Evolutionary conservation across 53 echinoderm and acorn worm genomes (phyloP), one percentile per base, ranked within the genome.

Genomic region (Crossaster papposus): DNA sequence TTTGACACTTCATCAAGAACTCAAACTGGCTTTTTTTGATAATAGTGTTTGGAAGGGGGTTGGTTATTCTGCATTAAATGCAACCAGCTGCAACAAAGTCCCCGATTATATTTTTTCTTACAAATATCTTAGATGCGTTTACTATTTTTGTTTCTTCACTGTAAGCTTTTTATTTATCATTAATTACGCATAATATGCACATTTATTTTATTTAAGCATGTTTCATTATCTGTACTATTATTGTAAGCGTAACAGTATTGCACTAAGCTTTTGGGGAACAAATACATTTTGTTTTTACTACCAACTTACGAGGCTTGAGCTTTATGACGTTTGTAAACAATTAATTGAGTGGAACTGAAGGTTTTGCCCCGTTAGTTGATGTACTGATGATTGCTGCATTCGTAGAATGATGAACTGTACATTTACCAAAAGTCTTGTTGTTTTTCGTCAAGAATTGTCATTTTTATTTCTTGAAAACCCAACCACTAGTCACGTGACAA

Each of bases 291-390:
- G 44, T 7, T 7, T 7, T 9, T 44, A n/a, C n/a, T 28, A 51
- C 14, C 52, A 30, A 52, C 12, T 79, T 13, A 24, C 26, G n/a
- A 79, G 51, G 52, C 52, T 79, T 79, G 52, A 79, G 28, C 51
- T 79, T 79, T 2, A 79, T 79, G 79, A 79, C 54, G 79, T 79
- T 79, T 52, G 38, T 38, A 38, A 79, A 79, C 30, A n/a, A 24
- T 26, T 51, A 79, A 29, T 30, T 24, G 17, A 31, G 29, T 79
- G 53, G 85, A 53, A 85, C 70, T 71, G 70, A 71, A 70, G 30
- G 51, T 30, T 37, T 36, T 20, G 37, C 34, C 36, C 38, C 17
- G 17, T 13, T 15, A 23, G 62, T 62, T 62, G 62, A 6, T 18
- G 3, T 62, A 2, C 3, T 62, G 17, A 62, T 62, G 62, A 62